Evolutionary conservation across 2,888 invertebrate species (phyloP), one percentile per base, ranked within the genome.

Genomic region (Troilus luridus): DNA sequence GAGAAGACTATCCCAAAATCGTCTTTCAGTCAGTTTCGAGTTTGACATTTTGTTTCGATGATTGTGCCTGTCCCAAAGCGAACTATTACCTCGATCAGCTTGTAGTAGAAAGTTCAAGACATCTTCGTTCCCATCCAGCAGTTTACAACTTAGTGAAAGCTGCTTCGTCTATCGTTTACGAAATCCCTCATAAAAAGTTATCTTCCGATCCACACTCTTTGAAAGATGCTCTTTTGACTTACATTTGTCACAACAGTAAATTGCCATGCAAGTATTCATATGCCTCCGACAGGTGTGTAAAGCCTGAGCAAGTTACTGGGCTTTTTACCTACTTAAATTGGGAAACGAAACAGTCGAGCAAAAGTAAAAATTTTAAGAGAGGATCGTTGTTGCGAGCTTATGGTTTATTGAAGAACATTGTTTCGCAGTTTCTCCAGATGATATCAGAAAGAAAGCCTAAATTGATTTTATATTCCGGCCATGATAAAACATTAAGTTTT

Each of bases 401-500:
- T 93, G 98, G 98, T 12, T 95, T 98, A 93, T 95, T 98, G 88
- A 95, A 97, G 56, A 97, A 97, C 93, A 96, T 98, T 89, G 97
- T 96, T 0, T 96, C 97, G 81, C 97, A 97, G 93, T 96, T 98
- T 96, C 95, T 98, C 17, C 95, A 96, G 93, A 97, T 98, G 95
- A 97, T 98, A 93, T 96, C 97, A 0, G 97, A 97, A 88, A 96
- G 96, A 91, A 96, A 96, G 91, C 97, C 97, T 0, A 97, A 96
- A 93, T 95, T 98, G 91, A 96, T 97, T 0, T 93, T 98, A 0
- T 98, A 97, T 94, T 98, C 98, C 0, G 98, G 98, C 0, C 99
- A 99, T 93, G 99, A 99, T 94, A 97, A 97, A 93, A 98, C 98
- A 0, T 93, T 99, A 67, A 97, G 98, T 93, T 97, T 98, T 92